Evolutionary conservation across 2,113 vertebrate genomes (phyloP).

Genomic region (Micronycteris hirsuta): DNA sequence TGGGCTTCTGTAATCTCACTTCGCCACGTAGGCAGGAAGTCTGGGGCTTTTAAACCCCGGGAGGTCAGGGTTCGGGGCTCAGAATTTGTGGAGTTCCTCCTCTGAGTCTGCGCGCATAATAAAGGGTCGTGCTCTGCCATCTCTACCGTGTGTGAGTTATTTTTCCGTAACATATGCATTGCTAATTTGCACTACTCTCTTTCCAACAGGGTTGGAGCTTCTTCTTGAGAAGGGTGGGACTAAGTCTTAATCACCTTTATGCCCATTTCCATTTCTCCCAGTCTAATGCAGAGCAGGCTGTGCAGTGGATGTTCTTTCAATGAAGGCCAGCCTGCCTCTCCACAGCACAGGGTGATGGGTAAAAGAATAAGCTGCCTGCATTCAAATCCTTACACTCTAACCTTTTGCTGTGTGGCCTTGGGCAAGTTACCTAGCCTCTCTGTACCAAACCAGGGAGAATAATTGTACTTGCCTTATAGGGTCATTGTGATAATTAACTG

Average conservation of each 20-base stretch:
- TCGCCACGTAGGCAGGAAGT: too few relatives aligned
- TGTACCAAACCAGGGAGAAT: background rate
- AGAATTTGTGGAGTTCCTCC: too few relatives aligned
- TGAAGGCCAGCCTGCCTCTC: background rate
- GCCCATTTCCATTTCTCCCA: background rate
- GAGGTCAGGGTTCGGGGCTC: too few relatives aligned
- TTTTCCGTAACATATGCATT: too few relatives aligned
- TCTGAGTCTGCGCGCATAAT: too few relatives aligned
- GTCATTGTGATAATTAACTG: background rate
- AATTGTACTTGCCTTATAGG: background rate
- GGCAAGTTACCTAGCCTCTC: background rate
- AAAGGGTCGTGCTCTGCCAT: too few relatives aligned
- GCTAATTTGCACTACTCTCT: background rate
- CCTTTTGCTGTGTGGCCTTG: background rate
- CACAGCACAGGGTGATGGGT: background rate
- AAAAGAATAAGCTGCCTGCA: background rate
- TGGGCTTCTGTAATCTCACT: too few relatives aligned
- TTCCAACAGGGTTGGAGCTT: background rate
- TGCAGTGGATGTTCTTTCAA: background rate
- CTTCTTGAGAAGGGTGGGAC: too few relatives aligned
- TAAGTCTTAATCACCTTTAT: background rate
- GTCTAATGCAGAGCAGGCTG: background rate
- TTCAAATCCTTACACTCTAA: background rate
- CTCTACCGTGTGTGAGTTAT: too few relatives aligned
- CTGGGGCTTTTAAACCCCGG: too few relatives aligned